These are phyloP conservation scores for Acrobasis consociella DNA, from an alignment of 2,888 invertebrate species.

Conservation along the genomic window DNA sequence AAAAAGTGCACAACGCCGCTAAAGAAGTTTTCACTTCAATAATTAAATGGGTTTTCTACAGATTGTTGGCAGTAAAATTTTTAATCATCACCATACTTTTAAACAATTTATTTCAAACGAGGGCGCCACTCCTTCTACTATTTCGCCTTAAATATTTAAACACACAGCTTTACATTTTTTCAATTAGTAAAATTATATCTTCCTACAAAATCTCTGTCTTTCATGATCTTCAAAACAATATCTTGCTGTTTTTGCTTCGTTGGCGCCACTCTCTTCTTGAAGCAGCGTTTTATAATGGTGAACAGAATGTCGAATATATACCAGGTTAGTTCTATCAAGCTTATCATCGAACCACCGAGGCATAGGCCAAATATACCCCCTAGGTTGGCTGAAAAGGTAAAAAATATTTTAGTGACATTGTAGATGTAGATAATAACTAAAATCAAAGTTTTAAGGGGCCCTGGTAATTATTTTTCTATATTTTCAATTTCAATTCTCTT, in stretches of 20 bases:
- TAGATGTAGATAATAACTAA: too few relatives aligned
- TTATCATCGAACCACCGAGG: constrained; percentile 66
- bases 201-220: neutral
- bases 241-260: neutral
- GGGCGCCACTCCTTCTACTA: too few relatives aligned
- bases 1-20: too few relatives aligned
- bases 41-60: too few relatives aligned
- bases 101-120: too few relatives aligned
- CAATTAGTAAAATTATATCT: constrained; percentile 15
- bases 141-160: too few relatives aligned
- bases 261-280: neutral
- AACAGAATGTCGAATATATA: constrained; percentile 39
- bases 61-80: too few relatives aligned
- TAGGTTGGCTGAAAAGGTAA: constrained; percentile 60
- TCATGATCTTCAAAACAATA: neutral
- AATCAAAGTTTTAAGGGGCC: too few relatives aligned
- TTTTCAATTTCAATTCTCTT: too few relatives aligned
- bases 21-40: too few relatives aligned
- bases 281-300: neutral
- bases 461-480: too few relatives aligned
- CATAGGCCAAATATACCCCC: constrained; percentile 67
- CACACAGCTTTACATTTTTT: neutral
- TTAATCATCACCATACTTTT: too few relatives aligned
- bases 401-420: neutral
- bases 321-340: constrained; percentile 51